These are phyloP conservation scores for Megalops cyprinoides DNA, from an alignment of 2,797 vertebrate genomes.

Conservation along the genomic window DNA sequence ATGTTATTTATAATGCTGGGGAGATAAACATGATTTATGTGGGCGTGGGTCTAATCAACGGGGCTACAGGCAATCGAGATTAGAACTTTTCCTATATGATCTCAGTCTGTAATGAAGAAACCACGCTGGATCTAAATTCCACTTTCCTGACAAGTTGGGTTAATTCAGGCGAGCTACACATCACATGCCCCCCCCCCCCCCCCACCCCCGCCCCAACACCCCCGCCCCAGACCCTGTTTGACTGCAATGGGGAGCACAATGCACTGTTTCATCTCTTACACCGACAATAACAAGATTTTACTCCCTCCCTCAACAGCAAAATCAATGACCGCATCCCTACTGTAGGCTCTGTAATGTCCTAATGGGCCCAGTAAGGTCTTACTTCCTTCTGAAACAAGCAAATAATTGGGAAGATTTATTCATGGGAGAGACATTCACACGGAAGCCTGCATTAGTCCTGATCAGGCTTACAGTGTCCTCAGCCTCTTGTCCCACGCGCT, in stretches of 20 bases:
- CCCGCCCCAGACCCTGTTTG: too few species aligned
- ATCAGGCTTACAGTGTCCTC: not conserved
- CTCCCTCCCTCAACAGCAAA: not conserved
- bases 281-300: slow-evolving; percentile 30
- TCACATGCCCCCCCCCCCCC: not conserved
- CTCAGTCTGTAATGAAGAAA: not conserved
- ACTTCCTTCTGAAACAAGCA: not conserved
- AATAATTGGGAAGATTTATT: slow-evolving; percentile 10
- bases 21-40: slow-evolving; percentile 24
- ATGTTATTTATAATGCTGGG: slow-evolving; percentile 24
- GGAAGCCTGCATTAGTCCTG: too few species aligned
- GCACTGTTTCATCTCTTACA: slow-evolving; percentile 25
- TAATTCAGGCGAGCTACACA: not conserved
- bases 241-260: slow-evolving; percentile 5
- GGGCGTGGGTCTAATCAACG: slow-evolving; percentile 15
- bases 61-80: not conserved
- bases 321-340: slow-evolving; percentile 17
- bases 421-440: slow-evolving; percentile 6
- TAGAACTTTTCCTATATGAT: slow-evolving; percentile 13
- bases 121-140: not conserved
- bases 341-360: not conserved
- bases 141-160: not conserved
- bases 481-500: not conserved
- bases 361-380: slow-evolving; percentile 17
- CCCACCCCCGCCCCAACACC: not conserved